Conservation (phyloP, 1,140 invertebrate species). For the Sinonovacula constricta region DNA sequence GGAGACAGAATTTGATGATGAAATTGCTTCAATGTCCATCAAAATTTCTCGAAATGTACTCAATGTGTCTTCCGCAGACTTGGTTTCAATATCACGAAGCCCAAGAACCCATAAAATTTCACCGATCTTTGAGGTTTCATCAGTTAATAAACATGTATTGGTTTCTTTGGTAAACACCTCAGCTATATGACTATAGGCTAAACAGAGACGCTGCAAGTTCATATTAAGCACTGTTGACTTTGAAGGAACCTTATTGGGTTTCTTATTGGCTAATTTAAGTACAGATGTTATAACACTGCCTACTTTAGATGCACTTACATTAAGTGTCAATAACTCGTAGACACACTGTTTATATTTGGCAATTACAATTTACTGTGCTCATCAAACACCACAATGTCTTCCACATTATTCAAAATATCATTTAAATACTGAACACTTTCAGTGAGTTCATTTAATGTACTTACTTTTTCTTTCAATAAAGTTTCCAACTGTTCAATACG, state of each 20-base stretch:
- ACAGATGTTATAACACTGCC: conserved; percentile 17
- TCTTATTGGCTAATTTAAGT: conserved; percentile 16
- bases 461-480: conserved; percentile 15
- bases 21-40: neutral
- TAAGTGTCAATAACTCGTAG: conserved; percentile 10
- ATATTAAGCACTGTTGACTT: conserved; percentile 21
- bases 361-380: conserved; percentile 5
- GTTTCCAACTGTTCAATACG: conserved; percentile 8
- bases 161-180: conserved; percentile 12
- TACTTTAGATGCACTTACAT: conserved; percentile 37
- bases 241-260: conserved; percentile 10
- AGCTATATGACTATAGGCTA: conserved; percentile 7
- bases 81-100: conserved; percentile 15
- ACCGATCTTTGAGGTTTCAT: conserved; percentile 30
- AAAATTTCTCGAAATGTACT: conserved; percentile 23
- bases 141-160: conserved; percentile 28
- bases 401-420: conserved; percentile 21
- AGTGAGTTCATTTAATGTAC: conserved; percentile 6
- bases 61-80: conserved; percentile 13
- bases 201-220: conserved; percentile 21
- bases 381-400: conserved; percentile 1
- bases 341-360: conserved; percentile 16
- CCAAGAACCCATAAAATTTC: conserved; percentile 21
- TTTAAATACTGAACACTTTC: conserved; percentile 26
- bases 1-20: neutral